Conservation (phyloP, 2,888 invertebrate species). For the Boloria selene region DNA sequence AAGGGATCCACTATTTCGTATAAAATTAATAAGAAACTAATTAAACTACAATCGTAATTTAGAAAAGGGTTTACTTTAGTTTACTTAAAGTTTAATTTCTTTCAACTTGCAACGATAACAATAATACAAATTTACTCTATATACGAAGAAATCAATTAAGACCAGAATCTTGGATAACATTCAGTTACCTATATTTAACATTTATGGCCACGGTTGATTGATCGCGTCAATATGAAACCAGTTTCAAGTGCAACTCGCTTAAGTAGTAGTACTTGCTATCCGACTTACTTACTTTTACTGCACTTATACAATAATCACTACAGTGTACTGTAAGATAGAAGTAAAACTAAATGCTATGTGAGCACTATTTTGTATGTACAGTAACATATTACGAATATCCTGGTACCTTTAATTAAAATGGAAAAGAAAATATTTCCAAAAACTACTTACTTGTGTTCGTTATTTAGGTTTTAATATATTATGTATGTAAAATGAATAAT, state of each 20-base stretch:
- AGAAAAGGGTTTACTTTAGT: not conserved
- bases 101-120: too few species aligned
- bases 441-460: too few species aligned
- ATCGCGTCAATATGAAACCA: slow-evolving; percentile 30
- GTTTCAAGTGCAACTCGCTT: slow-evolving; percentile 34
- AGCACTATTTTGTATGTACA: too few species aligned
- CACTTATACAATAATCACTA: slow-evolving; percentile 15
- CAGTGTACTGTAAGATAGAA: slow-evolving; percentile 1
- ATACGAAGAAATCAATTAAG: not conserved
- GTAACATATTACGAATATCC: too few species aligned
- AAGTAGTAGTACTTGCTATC: slow-evolving; percentile 19
- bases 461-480: too few species aligned
- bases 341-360: not conserved
- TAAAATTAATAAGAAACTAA: not conserved
- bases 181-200: slow-evolving; percentile 5
- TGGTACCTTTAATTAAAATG: too few species aligned
- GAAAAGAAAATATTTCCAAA: too few species aligned
- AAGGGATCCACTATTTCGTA: not conserved
- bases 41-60: not conserved
- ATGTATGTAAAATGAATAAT: too few species aligned
- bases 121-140: too few species aligned
- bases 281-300: slow-evolving; percentile 17
- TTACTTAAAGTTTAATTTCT: too few species aligned
- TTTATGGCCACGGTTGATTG: slow-evolving; percentile 27
- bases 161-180: not conserved